Evolutionary conservation across 2,113 vertebrate genomes (phyloP), one percentile per base, ranked within the genome.

Genomic region (Micronisus gabar): DNA sequence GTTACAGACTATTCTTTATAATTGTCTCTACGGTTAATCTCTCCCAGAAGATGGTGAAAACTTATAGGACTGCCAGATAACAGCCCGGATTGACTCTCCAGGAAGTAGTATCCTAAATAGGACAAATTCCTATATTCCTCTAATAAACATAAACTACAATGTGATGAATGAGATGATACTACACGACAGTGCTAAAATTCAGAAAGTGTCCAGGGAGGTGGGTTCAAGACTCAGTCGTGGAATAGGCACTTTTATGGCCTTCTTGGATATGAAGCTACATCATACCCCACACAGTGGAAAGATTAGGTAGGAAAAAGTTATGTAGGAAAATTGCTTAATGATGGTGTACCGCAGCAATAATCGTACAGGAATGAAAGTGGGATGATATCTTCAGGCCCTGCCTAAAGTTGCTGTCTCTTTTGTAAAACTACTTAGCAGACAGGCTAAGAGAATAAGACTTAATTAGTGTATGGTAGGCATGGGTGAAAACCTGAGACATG

Each of bases 21-120:
- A 26, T 56, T 63, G 27, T 41, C 6, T 43, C 8, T 58, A 13
- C 0, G 1, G 43, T 79, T 85, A 93, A 90, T 73, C 79, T 93
- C 67, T 71, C 58, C 87, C 86, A 97, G 93, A 89, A 96, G 73
- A 67, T 93, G 91, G 84, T 4, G 15, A 93, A 91, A 94, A 40
- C 45, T 93, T 93, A 86, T 90, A 90, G 79, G 81, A 81, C 56
- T 96, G 84, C 29, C 74, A 72, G 23, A 34, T 45, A 80, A 68
- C 53, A 88, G 86, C 81, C 79, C 15, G 30, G 72, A 93, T 50
- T 83, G 58, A 43, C 38, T 67, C 43, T 36, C 14, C 16, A 36
- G 45, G 40, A 82, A 88, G 26, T 11, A 13, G 13, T 55, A 53
- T 58, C 45, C 29, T 55, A 29, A 74, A 20, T 10, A 66, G 27